phyloP scores from a whole-genome alignment of 1,140 invertebrate species.

The Ridgeia piscesae region DNA sequence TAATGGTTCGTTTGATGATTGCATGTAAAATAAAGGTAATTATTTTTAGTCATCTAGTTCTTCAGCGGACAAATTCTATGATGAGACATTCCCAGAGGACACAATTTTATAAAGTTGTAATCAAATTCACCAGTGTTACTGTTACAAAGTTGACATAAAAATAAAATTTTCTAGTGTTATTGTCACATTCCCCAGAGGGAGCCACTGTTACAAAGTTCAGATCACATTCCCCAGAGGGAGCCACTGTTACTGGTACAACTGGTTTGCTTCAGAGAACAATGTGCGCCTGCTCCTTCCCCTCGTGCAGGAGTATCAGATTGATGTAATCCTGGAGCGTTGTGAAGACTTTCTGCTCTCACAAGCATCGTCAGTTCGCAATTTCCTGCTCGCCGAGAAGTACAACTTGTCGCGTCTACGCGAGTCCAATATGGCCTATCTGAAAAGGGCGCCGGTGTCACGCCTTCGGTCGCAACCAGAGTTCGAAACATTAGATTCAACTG shows the following conservation, averaged over 20 bases:
- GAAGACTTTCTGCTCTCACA: constrained; percentile 33
- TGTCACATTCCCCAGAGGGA: too few relatives aligned
- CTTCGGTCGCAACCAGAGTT: constrained; percentile 25
- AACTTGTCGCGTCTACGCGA: constrained; percentile 23
- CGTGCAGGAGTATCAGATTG: constrained; percentile 38
- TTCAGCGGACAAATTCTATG: too few relatives aligned
- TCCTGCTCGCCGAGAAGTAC: constrained; percentile 31
- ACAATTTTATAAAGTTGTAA: too few relatives aligned
- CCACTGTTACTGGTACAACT: not conserved
- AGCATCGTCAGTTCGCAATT: constrained; percentile 28
- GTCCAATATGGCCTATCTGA: constrained; percentile 25
- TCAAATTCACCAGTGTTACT: too few relatives aligned
- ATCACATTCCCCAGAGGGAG: not conserved
- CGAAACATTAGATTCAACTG: constrained; percentile 23
- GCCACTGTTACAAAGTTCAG: too few relatives aligned
- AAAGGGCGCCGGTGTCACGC: constrained; percentile 25
- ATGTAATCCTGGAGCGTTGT: constrained; percentile 28
- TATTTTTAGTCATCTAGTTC: too few relatives aligned
- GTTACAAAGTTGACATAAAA: too few relatives aligned
- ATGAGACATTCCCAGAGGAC: too few relatives aligned
- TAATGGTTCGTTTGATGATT: too few relatives aligned
- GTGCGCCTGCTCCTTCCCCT: constrained; percentile 23
- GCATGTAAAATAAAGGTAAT: too few relatives aligned
- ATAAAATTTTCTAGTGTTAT: too few relatives aligned
- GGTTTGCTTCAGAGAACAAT: constrained; percentile 25